phyloP scores from a whole-genome alignment of 2,888 invertebrate species.

The Acleris literana region DNA sequence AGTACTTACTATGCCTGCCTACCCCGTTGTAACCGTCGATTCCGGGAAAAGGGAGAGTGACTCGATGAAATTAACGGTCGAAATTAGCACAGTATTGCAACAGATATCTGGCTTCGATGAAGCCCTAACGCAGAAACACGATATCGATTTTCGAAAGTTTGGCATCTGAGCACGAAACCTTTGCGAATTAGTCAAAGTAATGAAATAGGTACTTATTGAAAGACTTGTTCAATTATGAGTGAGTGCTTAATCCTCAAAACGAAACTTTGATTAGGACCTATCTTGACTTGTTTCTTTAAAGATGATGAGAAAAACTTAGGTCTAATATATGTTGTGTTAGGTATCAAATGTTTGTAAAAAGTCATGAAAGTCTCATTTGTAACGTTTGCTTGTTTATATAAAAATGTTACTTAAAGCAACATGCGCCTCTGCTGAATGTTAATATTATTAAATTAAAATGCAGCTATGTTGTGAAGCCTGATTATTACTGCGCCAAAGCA shows the following conservation, averaged over 20 bases:
- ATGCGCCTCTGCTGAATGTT: conserved; percentile 38
- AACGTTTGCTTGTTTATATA: conserved; percentile 6
- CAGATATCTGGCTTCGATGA: conserved; percentile 26
- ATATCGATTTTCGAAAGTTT: conserved; percentile 1
- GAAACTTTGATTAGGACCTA: conserved; percentile 23
- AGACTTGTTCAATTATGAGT: conserved; percentile 3
- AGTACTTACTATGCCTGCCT: conserved; percentile 12
- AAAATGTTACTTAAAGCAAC: neutral
- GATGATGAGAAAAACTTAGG: conserved; percentile 17
- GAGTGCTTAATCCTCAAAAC: conserved; percentile 14
- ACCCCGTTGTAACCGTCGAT: conserved; percentile 29
- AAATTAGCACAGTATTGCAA: conserved; percentile 23
- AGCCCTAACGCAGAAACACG: conserved; percentile 9
- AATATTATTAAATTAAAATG: conserved; percentile 46
- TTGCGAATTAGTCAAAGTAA: conserved; percentile 1
- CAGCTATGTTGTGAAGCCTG: conserved; percentile 42
- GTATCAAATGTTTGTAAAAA: conserved; percentile 31
- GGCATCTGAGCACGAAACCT: neutral
- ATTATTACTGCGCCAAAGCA: conserved; percentile 45
- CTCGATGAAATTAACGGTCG: conserved; percentile 25
- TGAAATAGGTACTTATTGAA: neutral
- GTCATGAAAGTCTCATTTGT: conserved; percentile 26
- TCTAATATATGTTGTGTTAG: conserved; percentile 27
- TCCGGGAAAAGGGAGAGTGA: conserved; percentile 35
- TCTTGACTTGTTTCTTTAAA: conserved; percentile 29